Base-by-base conservation (phyloP, 2,113 vertebrate genomes). In the Brienomyrus brachyistius region DNA sequence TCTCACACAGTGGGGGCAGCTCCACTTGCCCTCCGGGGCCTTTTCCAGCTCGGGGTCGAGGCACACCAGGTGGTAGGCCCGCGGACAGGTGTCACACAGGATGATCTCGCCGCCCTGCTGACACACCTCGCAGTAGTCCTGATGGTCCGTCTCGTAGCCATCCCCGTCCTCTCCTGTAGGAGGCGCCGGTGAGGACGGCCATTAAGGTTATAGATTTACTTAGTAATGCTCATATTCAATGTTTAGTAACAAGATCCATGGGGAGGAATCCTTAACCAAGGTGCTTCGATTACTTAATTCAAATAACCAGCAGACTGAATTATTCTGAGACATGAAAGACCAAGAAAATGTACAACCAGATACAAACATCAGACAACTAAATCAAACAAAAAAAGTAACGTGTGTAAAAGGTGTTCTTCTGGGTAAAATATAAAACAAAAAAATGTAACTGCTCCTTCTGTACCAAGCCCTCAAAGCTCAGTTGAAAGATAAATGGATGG, bases 91-190 rank as follows among this genome's bases (percentile, higher is more conserved):
- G 96, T 99, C 98, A 0, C 98, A 99, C 91, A 99, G 95, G 93
- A 99, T 99, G 93, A 99, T 99, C 93, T 99, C 98, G 11, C 98
- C 98, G 0, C 98, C 98, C 94, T 99, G 98, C 94, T 99, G 98
- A 95, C 98, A 99, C 91, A 99, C 98, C 94, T 99, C 98, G 0
- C 98, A 99, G 96, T 99, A 99, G 94, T 99, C 98, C 96, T 99
- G 98, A 93, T 99, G 98, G 94, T 99, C 98, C 0, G 98, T 99
- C 96, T 99, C 98, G 0, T 99, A 99, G 3, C 98, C 98, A 0
- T 99, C 98, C 0, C 98, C 98, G 0, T 99, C 98, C 52, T 99
- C 98, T 1, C 94, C 98, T 98, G 93, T 70, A 93, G 87, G 88
- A 91, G 92, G 90, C 89, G 89, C 66, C 59, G 21, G 89, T 40